Evolutionary conservation across 1,140 invertebrate species (phyloP), one percentile per base, ranked within the genome.

Genomic region (Planococcus citri): DNA sequence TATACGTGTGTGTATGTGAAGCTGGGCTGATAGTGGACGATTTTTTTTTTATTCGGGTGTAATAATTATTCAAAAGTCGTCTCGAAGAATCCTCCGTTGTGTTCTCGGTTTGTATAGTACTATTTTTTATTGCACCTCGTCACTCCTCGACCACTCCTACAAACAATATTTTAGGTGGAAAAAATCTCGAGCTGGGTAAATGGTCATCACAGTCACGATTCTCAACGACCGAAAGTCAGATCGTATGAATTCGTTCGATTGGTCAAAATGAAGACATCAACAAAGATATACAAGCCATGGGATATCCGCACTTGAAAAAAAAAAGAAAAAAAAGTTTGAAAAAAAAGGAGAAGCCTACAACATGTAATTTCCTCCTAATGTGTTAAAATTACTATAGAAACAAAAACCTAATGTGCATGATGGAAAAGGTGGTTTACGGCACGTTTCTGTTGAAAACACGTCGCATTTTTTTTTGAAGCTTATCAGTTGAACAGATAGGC

Each of bases 331-430:
- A n/a, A n/a, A 12, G 29, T 33, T 6, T 33, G 29, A 33, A 17
- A 51, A 14, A 51, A 51, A 14, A 51, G 14, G 6, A 37, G 33
- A 14, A 14, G n/a, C 41, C 12, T 17, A 51, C 17, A 51, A 51
- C 41, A 17, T 51, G 41, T 51, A 51, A 51, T 51, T 51, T 51
- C 41, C 41, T 9, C 17, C n/a, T 51, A 51, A 51, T 17, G 41
- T 51, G 41, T 51, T 51, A 51, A 51, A 51, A 51, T 51, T 51
- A 51, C 41, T 51, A n/a, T n/a, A 20, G 41, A 51, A 51, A 51
- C 41, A 51, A 51, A 51, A 51, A 4, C 41, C 17, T 51, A 51
- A 51, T 51, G n/a, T 20, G 3, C 17, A 3, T 17, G 6, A 3
- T 17, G 3, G n/a, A n/a, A n/a, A n/a, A n/a, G n/a, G 6, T 17